Percentiles rank a stretch among this genome's conserved stretches.
Conservation (phyloP, 2,797 vertebrate genomes). For the Urocyon cinereoargenteus region DNA sequence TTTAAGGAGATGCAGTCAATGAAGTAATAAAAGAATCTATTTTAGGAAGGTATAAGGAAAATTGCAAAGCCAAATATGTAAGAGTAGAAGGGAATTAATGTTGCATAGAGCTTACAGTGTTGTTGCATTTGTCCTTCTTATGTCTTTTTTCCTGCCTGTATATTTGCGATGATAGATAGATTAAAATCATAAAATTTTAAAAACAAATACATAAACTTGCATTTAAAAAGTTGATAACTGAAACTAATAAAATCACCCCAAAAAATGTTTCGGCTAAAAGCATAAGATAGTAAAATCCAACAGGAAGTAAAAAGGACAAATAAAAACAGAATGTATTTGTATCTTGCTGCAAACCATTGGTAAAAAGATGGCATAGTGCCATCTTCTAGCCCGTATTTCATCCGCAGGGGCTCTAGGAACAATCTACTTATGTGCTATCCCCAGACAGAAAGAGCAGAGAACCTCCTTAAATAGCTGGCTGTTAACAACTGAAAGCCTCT, state of each 20-base stretch:
- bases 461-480: background rate
- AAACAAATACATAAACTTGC: background rate
- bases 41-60: background rate
- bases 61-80: background rate
- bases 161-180: background rate
- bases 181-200: background rate
- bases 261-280: background rate
- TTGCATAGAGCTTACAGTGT: background rate
- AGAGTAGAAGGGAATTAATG: background rate
- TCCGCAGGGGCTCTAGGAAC: background rate
- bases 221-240: background rate
- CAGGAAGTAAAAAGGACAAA: background rate
- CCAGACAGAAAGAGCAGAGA: background rate
- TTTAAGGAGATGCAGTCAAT: background rate
- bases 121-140: background rate
- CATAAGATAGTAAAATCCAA: background rate
- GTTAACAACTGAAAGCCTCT: background rate
- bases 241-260: background rate
- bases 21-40: background rate
- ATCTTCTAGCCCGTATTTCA: background rate
- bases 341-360: background rate
- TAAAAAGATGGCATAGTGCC: background rate
- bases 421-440: background rate
- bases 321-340: background rate
- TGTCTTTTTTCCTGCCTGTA: background rate